Evolutionary conservation across 2,113 vertebrate species (phyloP), one percentile per base, ranked within the genome.

Genomic region (Nothobranchius furzeri): DNA sequence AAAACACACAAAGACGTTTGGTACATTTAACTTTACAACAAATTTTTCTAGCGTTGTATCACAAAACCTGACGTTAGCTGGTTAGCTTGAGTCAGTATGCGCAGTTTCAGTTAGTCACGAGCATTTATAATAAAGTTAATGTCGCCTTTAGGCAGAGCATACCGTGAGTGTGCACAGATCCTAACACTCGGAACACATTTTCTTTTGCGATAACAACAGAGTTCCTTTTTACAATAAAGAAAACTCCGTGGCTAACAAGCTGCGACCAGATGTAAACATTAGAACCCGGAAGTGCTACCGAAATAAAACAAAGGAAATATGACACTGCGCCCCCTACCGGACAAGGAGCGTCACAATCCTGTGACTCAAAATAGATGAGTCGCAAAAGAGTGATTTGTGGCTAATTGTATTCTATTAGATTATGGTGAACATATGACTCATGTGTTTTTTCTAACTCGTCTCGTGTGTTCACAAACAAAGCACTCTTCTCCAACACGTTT

Each of bases 181-280:
- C 47, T 60, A 60, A 7, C 11, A 17, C 37, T 1, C 20, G 6
- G 4, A 11, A 11, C 6, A 11, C 73, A 76, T 73, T 30, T 1
- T 68, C 37, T 12, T 30, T 72, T 24, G 2, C 24, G 8, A 7
- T 2, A 2, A 40, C 37, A 52, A 6, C 1, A 1, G 20, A 37
- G 10, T 56, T 24, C 46, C 3, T 78, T 56, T 8, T 42, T 40
- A 42, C 0, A 12, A 17, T 7, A 3, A 49, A 55, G 25, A 17
- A 56, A 57, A 61, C 55, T 52, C 6, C 42, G 25, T 11, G 43
- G 3, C 1, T 24, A 7, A 30, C 37, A 5, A 45, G 66, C 20
- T 43, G 60, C 50, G 11, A 2, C 10, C 65, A 60, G 56, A 49
- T 79, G 90, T 91, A 91, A 92, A 92, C 89, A 91, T 82, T 68